Base-by-base conservation (phyloP, 1,140 invertebrate species). In the Ceratina calcarata region DNA sequence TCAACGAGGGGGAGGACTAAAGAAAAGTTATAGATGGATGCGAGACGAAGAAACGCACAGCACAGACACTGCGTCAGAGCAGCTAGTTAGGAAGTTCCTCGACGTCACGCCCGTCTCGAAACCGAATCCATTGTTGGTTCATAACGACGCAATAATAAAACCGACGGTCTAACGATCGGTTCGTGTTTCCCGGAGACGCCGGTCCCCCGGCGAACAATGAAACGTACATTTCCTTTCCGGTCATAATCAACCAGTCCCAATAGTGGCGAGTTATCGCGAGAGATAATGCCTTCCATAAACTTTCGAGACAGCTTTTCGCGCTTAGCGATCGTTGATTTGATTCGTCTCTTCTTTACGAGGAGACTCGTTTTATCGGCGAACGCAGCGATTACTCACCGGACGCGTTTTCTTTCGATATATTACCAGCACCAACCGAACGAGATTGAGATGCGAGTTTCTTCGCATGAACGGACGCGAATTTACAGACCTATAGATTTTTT, bases 111-210 rank as follows among this genome's bases (percentile, higher is more conserved):
- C 70, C 72, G 65, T 82, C 67, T 70, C 61, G 80, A 80, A 85
- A 86, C 85, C 71, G 71, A 65, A 73, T 55, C 83, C 70, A 86
- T 86, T 86, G 85, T 87, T 82, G 76, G 79, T 65, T 87, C 80
- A 86, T 84, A 82, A 84, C 79, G 85, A 87, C 68, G 77, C 84
- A 82, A 87, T 86, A 83, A 87, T 86, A 87, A 87, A 86, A 84
- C 79, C 76, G 80, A 82, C 70, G 57, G 79, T 75, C 79, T 87
- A 87, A 87, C 86, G 86, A 87, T 86, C 82, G 76, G 85, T 78
- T 87, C 79, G 69, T 80, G 82, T 86, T 86, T 78, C 86, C 77
- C 75, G 80, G 84, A 86, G 83, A 86, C 76, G 84, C 75, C 83
- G 83, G 68, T 81, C 55, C 20, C 10, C 82, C 22, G 72, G 16